phyloP scores from a whole-genome alignment of 1,140 invertebrate species.

The Pentalonia nigronervosa region DNA sequence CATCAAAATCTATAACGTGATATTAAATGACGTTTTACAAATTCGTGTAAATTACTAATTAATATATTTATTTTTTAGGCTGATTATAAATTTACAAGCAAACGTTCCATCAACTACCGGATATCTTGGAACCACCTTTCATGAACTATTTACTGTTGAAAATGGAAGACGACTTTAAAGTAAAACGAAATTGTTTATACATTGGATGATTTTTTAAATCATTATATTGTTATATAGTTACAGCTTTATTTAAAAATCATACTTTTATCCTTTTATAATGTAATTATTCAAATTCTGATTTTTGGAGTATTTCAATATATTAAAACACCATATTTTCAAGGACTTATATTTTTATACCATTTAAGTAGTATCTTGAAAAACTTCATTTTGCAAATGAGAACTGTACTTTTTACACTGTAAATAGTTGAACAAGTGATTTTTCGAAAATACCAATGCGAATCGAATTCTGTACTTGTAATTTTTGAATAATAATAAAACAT shows the following conservation, averaged over 20 bases:
- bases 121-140: slow-evolving; percentile 2
- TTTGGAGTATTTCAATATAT: not conserved
- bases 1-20: not conserved
- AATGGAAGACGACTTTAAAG: slow-evolving; percentile 2
- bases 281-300: not conserved
- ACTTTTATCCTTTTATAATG: not conserved
- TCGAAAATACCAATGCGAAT: too few species aligned
- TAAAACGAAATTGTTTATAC: not conserved
- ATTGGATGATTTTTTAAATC: not conserved
- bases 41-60: not conserved
- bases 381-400: not conserved
- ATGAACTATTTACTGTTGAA: slow-evolving; percentile 21
- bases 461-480: too few species aligned
- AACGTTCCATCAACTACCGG: not conserved
- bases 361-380: not conserved
- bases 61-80: not conserved
- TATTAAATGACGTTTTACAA: not conserved
- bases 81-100: not conserved
- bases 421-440: too few species aligned
- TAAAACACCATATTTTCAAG: not conserved
- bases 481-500: too few species aligned
- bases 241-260: not conserved
- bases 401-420: too few species aligned
- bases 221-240: not conserved
- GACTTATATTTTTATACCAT: not conserved